A percentile compares a stretch with the other conserved stretches of the same genome.
phyloP scores from a whole-genome alignment of 2,888 invertebrate species.

The Hybos culiciformis region DNA sequence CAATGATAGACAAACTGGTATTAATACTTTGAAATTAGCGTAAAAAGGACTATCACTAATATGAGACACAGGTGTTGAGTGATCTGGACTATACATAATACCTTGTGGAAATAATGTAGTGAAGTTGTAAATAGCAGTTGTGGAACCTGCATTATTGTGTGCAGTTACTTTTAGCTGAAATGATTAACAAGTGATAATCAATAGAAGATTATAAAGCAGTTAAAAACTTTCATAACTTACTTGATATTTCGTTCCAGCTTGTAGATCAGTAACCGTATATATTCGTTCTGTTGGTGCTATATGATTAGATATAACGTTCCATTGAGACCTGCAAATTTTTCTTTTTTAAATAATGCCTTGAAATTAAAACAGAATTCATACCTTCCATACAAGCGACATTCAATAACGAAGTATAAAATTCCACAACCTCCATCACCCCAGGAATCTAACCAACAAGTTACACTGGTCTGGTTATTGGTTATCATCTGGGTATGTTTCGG shows the following conservation, averaged over 20 bases:
- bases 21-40: conserved; percentile 46
- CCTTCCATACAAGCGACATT: conserved; percentile 49
- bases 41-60: conserved; percentile 50
- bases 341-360: not conserved
- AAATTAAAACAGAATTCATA: conserved; percentile 7
- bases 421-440: conserved; percentile 86
- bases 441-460: conserved; percentile 72
- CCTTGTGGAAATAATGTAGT: conserved; percentile 66
- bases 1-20: conserved; percentile 53
- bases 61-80: conserved; percentile 52
- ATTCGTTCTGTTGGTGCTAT: conserved; percentile 69
- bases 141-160: conserved; percentile 77
- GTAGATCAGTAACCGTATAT: conserved; percentile 63
- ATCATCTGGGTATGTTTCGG: conserved; percentile 68
- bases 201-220: not conserved
- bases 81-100: conserved; percentile 45
- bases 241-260: conserved; percentile 61
- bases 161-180: conserved; percentile 53
- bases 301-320: conserved; percentile 70
- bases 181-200: not conserved
- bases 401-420: conserved; percentile 71
- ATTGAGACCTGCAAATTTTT: conserved; percentile 44
- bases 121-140: conserved; percentile 69
- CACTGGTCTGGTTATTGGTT: conserved; percentile 73
- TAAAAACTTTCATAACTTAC: conserved; percentile 6